Percentiles rank a stretch among this genome's conserved stretches.
These are phyloP conservation scores for Thamnophis elegans DNA, from an alignment of 2,797 vertebrate species.

Conservation along the genomic window DNA sequence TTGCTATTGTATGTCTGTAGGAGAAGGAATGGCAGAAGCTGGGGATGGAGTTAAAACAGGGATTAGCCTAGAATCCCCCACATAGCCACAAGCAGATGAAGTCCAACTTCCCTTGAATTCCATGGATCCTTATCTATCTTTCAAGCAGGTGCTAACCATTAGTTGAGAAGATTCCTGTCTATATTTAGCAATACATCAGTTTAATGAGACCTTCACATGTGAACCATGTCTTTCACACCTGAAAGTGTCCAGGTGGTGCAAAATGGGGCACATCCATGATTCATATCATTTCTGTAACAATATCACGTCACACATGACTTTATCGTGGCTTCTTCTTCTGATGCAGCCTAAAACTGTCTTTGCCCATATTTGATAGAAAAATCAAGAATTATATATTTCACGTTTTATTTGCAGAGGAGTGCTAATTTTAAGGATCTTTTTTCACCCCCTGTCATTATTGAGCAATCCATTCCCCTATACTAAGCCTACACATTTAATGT, in stretches of 20 bases:
- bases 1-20: too few relatives aligned
- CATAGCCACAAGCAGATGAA: neutral
- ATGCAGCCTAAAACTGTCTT: neutral
- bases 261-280: neutral
- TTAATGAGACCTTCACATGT: neutral
- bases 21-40: neutral
- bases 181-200: neutral
- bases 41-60: neutral
- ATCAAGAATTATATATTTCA: neutral
- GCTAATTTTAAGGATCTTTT: neutral
- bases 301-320: neutral
- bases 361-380: neutral
- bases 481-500: neutral
- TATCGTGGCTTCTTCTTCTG: neutral
- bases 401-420: neutral
- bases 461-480: neutral
- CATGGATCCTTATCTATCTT: neutral
- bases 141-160: neutral
- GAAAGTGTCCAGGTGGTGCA: neutral
- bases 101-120: neutral
- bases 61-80: neutral
- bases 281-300: neutral
- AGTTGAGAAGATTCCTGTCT: neutral
- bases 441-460: neutral
- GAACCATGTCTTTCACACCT: neutral